Percentiles rank a stretch among this genome's conserved stretches.
phyloP scores from a whole-genome alignment of 1,140 invertebrate genomes.

The Delia radicum region DNA sequence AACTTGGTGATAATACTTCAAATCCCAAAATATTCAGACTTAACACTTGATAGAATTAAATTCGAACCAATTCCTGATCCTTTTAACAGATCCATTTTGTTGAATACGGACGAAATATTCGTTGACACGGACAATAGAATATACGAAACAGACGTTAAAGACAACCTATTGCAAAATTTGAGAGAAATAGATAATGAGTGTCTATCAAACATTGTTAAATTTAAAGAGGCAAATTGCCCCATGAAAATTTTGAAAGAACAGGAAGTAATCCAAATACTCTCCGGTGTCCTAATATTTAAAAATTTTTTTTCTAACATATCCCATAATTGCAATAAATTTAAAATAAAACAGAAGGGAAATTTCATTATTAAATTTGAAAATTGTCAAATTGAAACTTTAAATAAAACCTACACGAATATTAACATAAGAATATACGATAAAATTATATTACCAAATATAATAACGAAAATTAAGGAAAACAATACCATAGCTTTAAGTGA shows the following conservation, averaged over 20 bases:
- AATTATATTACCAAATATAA: neutral
- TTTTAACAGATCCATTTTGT: neutral
- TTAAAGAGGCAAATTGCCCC: neutral
- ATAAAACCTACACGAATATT: neutral
- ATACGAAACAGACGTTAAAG: neutral
- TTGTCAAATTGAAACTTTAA: neutral
- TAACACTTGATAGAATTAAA: no score
- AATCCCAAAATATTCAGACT: no score
- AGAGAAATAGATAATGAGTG: neutral
- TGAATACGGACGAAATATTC: no score
- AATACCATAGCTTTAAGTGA: neutral
- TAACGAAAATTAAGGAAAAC: neutral
- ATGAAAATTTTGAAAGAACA: neutral
- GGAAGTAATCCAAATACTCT: neutral
- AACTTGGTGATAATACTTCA: no score
- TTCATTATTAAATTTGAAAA: neutral
- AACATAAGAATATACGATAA: neutral
- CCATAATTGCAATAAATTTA: neutral
- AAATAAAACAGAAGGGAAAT: neutral
- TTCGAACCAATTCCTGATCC: neutral
- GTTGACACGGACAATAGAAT: neutral
- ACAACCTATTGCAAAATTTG: neutral
- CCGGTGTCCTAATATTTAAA: neutral
- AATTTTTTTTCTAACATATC: neutral
- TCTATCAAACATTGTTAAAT: neutral